phyloP scores from a whole-genome alignment of 1,140 invertebrate species.

The Hylaeus volcanicus region DNA sequence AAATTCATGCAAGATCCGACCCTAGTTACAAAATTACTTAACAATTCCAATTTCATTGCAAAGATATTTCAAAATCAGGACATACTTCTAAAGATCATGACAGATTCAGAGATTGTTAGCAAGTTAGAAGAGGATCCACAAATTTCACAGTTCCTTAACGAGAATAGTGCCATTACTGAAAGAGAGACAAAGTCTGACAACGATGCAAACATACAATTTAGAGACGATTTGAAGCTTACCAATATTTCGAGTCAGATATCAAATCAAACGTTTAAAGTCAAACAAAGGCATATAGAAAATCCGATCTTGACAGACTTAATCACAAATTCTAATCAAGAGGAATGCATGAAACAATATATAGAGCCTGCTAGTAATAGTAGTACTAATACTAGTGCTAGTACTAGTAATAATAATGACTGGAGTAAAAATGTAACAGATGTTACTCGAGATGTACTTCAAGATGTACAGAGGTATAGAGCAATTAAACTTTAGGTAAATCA shows the following conservation, averaged over 20 bases:
- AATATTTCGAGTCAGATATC: constrained; percentile 1
- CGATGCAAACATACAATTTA: constrained; percentile 2
- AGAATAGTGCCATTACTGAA: constrained; percentile 41
- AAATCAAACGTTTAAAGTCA: constrained; percentile 18
- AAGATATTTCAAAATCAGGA: constrained; percentile 73
- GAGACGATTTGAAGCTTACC: constrained; percentile 6
- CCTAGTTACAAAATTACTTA: constrained; percentile 67
- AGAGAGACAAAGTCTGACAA: constrained; percentile 20
- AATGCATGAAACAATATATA: constrained; percentile 47
- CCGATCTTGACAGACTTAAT: constrained; percentile 77
- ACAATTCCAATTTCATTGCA: constrained; percentile 68
- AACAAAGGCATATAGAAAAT: constrained; percentile 67
- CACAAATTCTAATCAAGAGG: constrained; percentile 66
- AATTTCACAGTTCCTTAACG: constrained; percentile 66
- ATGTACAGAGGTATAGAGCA: constrained; percentile 82
- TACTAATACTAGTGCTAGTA: too few species aligned
- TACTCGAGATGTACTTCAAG: constrained; percentile 84
- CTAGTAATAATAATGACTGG: constrained; percentile 37
- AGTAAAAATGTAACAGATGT: constrained; percentile 74
- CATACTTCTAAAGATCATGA: constrained; percentile 72
- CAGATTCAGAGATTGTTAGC: constrained; percentile 63
- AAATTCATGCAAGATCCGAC: constrained; percentile 60
- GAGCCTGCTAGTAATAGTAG: constrained; percentile 4
- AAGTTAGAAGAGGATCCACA: constrained; percentile 71
- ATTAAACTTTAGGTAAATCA: background rate